Conservation (phyloP, 2,797 vertebrate species). For the Hephaestus fuliginosus region DNA sequence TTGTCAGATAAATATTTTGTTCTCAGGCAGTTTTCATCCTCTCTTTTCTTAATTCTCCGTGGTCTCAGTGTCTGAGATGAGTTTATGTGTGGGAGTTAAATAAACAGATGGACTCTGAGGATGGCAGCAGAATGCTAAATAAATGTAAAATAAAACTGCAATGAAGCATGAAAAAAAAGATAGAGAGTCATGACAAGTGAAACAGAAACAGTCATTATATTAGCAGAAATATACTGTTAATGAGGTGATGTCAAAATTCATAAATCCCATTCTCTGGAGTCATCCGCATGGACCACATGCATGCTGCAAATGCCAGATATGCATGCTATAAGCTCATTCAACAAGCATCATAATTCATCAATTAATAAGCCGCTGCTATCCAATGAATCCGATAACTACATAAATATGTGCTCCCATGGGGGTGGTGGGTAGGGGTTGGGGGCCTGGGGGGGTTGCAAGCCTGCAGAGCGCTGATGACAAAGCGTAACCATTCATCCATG, state of each 20-base stretch:
- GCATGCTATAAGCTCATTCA: conserved; percentile 28
- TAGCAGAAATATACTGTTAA: conserved; percentile 10
- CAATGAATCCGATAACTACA: conserved; percentile 40
- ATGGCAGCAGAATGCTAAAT: conserved; percentile 35
- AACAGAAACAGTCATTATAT: conserved; percentile 22
- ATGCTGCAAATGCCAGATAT: conserved; percentile 26
- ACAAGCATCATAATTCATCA: conserved; percentile 41
- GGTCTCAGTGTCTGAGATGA: conserved; percentile 32
- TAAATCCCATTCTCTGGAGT: conserved; percentile 22
- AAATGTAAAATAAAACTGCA: conserved; percentile 47
- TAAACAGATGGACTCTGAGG: conserved; percentile 63
- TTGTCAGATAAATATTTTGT: conserved; percentile 35
- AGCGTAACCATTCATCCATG: conserved; percentile 42
- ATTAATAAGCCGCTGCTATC: conserved; percentile 25
- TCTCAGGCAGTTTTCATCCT: conserved; percentile 28
- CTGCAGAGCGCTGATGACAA: conserved; percentile 26
- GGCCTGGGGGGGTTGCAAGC: background rate
- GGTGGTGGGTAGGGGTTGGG: background rate
- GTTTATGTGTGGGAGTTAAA: conserved; percentile 65
- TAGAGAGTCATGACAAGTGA: conserved; percentile 4
- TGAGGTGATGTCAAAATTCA: conserved; percentile 32
- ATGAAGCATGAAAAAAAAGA: conserved; percentile 21
- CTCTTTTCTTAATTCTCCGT: conserved; percentile 33
- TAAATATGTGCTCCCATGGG: conserved; percentile 35
- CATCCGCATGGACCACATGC: conserved; percentile 30